These are phyloP conservation scores for Caranx melampygus DNA, from an alignment of 2,113 vertebrate species.

Conservation along the genomic window DNA sequence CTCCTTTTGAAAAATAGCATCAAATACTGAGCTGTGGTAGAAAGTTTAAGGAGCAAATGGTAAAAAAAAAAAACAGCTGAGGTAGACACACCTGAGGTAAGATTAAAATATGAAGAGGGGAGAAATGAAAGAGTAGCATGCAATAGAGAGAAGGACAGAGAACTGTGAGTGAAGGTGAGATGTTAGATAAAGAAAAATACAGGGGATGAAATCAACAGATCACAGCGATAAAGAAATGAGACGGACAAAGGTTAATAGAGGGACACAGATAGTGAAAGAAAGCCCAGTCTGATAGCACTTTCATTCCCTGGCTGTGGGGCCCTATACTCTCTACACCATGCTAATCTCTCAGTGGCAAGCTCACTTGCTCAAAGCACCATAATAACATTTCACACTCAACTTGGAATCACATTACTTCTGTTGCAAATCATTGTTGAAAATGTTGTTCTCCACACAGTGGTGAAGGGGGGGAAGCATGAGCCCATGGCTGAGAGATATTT, in stretches of 20 bases:
- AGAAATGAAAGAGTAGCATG: background rate
- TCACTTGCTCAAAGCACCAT: constrained; percentile 60
- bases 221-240: constrained; percentile 34
- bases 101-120: constrained; percentile 15
- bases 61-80: background rate
- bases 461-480: background rate
- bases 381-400: constrained; percentile 71
- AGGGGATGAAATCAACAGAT: constrained; percentile 29
- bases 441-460: constrained; percentile 38
- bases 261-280: constrained; percentile 18
- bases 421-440: constrained; percentile 59
- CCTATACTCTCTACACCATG: constrained; percentile 22
- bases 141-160: constrained; percentile 1
- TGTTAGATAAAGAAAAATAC: constrained; percentile 26
- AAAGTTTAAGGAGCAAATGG: constrained; percentile 18
- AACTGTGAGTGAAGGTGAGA: constrained; percentile 33
- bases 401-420: constrained; percentile 62
- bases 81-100: background rate
- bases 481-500: constrained; percentile 17
- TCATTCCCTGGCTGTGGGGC: constrained; percentile 35
- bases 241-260: constrained; percentile 49
- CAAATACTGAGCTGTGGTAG: background rate
- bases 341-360: constrained; percentile 58
- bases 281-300: constrained; percentile 22
- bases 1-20: constrained; percentile 19